Evolutionary conservation across 2,113 vertebrate genomes (phyloP), one percentile per base, ranked within the genome.

Genomic region (Polyodon spathula): DNA sequence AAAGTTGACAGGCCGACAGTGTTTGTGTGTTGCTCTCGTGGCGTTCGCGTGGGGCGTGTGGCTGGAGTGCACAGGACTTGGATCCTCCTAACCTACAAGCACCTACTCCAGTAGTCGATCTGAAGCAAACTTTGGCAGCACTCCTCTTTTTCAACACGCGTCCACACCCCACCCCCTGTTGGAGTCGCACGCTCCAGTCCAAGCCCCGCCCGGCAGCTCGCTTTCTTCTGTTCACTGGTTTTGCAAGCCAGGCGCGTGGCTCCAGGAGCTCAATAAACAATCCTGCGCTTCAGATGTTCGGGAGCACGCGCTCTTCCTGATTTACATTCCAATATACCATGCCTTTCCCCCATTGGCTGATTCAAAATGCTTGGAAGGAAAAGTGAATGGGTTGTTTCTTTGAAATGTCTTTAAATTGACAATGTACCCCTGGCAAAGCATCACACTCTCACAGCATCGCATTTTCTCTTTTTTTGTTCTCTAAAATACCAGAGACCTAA

Each of bases 201-300:
- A 84, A 81, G 82, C 86, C 80, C 84, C 88, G 83, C 81, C 85
- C 71, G 75, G 78, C 83, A 70, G 79, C 77, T 84, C 78, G 81
- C 81, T 2, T 81, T 83, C 74, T 72, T 76, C 72, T 63, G 53
- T 72, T 55, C 77, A 65, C 78, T 61, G 77, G 74, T 82, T 81
- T 79, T 77, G 76, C 72, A 70, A 74, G 87, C 86, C 84, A 63
- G 91, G 88, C 91, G 89, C 91, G 92, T 92, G 91, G 88, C 91
- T 88, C 76, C 71, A 76, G 79, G 73, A 80, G 84, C 81, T 81
- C 82, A 81, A 78, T 81, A 79, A 81, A 85, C 88, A 88, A 88
- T 86, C 81, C 80, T 67, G 63, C 81, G 81, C 85, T 86, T 85
- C 85, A 81, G 64, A 73, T 78, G 78, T 78, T 80, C 74, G 71